Evolutionary conservation across 2,113 vertebrate species (phyloP), one percentile per base, ranked within the genome.

Genomic region (Ophthalmolycus amberensis): DNA sequence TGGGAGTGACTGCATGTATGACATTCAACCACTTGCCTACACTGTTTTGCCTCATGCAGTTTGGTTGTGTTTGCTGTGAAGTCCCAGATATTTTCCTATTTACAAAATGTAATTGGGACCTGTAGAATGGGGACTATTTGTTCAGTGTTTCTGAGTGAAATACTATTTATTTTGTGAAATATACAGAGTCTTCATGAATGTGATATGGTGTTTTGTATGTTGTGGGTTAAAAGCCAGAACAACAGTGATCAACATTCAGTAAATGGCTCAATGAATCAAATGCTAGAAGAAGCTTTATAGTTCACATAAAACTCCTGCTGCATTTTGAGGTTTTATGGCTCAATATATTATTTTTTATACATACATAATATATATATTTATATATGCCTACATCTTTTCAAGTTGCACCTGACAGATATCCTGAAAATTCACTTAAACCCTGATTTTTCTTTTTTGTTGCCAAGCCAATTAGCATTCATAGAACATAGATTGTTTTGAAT

Each of bases 11-110:
- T 87, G 77, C 86, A 83, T 92, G 88, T 93, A 84, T 86, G 71
- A 94, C 90, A 89, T 91, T 84, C 44, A 90, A 42, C 90, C 71
- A 86, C 68, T 91, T 75, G 65, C 60, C 74, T 52, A 78, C 90
- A 78, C 84, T 85, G 32, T 69, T 82, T 40, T 77, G 52, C 25
- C 25, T 82, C 75, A 52, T 65, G 69, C 22, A 56, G 77, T 77
- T 60, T 27, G 38, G 11, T 77, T 77, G 52, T 38, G 67, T 52
- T 71, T 83, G 37, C 27, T 75, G 18, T 79, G 18, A 77, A 71
- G 46, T 6, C 66, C 22, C 32, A 27, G 9, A 68, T 69, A 56
- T 29, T 34, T 16, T 27, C 34, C 9, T 37, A 6, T 56, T 64
- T 70, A 44, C 9, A 14, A 18, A 8, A 77, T 52, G 9, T 32